Percentiles rank a stretch among this genome's conserved stretches.
These are phyloP conservation scores for Tetranychus piercei DNA, from an alignment of 2,888 invertebrate genomes.

Conservation along the genomic window DNA sequence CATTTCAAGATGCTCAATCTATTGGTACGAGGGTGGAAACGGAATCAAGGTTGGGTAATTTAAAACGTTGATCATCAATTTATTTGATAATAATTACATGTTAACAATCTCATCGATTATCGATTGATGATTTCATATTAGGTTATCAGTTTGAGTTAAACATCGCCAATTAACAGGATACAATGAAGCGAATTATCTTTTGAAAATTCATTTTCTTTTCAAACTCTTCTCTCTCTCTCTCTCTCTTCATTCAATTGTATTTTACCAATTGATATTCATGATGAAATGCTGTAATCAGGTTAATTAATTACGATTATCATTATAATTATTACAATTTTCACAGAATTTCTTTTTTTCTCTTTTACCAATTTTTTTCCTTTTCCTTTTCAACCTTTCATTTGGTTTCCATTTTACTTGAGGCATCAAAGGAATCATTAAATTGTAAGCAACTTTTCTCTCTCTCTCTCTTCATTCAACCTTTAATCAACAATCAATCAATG, in stretches of 20 bases:
- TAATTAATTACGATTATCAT: background rate
- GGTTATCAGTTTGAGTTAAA: background rate
- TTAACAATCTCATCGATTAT: background rate
- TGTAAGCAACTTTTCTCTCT: too few species aligned
- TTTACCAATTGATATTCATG: background rate
- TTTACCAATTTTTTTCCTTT: background rate
- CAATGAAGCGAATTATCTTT: background rate
- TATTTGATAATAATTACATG: background rate
- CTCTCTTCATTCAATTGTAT: background rate
- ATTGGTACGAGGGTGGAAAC: background rate
- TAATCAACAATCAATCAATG: conserved; percentile 1
- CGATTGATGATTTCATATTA: background rate
- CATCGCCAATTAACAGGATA: background rate
- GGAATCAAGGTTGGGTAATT: conserved; percentile 1
- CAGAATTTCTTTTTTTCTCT: background rate
- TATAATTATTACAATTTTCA: background rate
- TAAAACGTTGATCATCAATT: background rate
- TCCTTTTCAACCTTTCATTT: background rate
- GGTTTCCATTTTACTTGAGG: background rate
- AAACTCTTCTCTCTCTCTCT: background rate
- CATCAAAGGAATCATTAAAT: background rate
- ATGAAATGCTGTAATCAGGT: background rate
- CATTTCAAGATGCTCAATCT: background rate
- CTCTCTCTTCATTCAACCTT: background rate
- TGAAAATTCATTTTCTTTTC: background rate